These are phyloP conservation scores for Eurystomus gularis DNA, from an alignment of 2,113 vertebrate genomes.

Conservation along the genomic window DNA sequence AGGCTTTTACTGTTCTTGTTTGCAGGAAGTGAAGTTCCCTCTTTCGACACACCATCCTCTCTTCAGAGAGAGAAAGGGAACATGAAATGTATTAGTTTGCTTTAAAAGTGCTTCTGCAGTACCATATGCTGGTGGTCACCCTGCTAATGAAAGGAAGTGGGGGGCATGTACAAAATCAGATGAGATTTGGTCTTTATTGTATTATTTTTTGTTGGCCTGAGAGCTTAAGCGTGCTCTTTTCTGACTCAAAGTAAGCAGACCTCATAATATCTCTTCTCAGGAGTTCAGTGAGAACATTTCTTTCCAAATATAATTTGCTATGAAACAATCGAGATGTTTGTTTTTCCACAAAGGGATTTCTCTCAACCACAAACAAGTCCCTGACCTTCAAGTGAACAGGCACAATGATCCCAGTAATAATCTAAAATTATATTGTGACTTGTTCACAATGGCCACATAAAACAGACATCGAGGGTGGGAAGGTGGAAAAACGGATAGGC, in stretches of 20 bases:
- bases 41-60: not conserved
- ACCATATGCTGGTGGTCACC: not conserved
- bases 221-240: not conserved
- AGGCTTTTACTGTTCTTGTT: not conserved
- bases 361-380: not conserved
- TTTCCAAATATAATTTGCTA: conserved; percentile 14
- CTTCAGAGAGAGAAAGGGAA: not conserved
- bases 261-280: not conserved
- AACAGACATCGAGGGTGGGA: not conserved
- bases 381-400: not conserved
- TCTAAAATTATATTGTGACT: not conserved
- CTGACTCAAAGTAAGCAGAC: not conserved
- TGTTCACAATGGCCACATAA: not conserved
- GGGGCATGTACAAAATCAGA: not conserved
- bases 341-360: not conserved
- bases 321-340: not conserved
- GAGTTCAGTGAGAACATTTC: not conserved
- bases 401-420: not conserved
- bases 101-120: not conserved
- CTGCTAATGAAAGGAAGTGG: not conserved
- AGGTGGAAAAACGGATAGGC: not conserved
- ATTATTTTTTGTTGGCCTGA: not conserved
- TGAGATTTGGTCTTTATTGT: not conserved
- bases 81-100: not conserved
- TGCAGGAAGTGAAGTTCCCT: not conserved